Evolutionary conservation across 2,113 vertebrate species (phyloP).

Genomic region (Megalops atlanticus): DNA sequence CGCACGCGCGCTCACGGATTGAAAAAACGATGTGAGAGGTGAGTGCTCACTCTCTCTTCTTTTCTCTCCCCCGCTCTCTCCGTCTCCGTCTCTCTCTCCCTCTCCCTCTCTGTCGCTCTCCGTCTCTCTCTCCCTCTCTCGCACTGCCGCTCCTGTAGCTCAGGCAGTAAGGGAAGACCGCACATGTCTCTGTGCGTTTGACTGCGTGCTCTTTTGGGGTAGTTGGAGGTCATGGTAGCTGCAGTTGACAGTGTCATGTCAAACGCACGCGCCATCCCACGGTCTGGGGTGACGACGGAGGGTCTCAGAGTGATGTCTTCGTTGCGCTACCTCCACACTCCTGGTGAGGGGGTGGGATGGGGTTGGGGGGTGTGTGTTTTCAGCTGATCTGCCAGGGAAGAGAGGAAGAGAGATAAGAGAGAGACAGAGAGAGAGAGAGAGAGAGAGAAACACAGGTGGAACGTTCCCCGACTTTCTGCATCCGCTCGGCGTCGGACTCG

Average conservation of each 20-base stretch:
- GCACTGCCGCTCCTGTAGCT: neutral
- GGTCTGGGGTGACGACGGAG: neutral
- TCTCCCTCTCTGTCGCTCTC: neutral
- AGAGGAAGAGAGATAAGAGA: neutral
- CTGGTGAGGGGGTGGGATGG: neutral
- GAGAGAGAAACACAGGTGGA: neutral
- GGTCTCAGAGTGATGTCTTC: neutral
- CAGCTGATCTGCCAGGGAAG: neutral
- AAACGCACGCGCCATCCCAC: neutral
- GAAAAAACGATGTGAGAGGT: neutral
- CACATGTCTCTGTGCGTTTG: neutral
- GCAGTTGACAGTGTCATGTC: neutral
- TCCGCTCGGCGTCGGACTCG: neutral
- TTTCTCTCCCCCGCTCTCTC: neutral
- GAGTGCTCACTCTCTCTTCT: neutral
- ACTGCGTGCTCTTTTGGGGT: neutral
- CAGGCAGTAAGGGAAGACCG: neutral
- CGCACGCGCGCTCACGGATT: neutral
- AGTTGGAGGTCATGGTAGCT: neutral
- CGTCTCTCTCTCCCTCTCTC: neutral
- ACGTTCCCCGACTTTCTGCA: neutral
- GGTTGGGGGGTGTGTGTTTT: neutral
- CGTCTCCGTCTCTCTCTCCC: neutral
- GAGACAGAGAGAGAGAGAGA: neutral
- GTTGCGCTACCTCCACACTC: too few species aligned